A percentile compares a stretch with the other conserved stretches of the same genome.
phyloP scores from a whole-genome alignment of 2,797 vertebrate species.

The Trematomus bernacchii region DNA sequence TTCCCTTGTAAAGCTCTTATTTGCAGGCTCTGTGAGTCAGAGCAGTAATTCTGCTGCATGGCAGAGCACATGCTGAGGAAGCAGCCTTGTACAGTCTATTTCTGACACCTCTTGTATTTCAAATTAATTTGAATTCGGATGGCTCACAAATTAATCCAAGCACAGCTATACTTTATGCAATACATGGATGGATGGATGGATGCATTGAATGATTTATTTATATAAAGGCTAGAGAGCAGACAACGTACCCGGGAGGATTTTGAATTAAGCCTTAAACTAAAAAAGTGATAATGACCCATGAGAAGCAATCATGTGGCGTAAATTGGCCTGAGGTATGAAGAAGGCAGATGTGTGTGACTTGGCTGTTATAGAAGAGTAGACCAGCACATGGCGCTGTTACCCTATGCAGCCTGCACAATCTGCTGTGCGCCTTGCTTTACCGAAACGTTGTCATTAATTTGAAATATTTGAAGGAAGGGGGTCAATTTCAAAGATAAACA shows the following conservation, averaged over 20 bases:
- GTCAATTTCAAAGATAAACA: neutral
- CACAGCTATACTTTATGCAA: conserved; percentile 38
- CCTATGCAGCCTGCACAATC: neutral
- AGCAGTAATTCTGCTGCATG: conserved; percentile 55
- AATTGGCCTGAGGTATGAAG: conserved; percentile 32
- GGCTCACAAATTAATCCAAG: conserved; percentile 53
- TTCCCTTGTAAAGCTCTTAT: conserved; percentile 56
- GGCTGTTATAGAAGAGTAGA: neutral
- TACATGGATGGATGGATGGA: conserved; percentile 35
- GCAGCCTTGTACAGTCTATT: conserved; percentile 39
- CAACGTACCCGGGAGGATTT: conserved; percentile 15
- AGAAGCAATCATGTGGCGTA: conserved; percentile 46
- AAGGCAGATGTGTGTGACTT: conserved; percentile 3
- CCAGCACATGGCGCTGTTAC: conserved; percentile 68
- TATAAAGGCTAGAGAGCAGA: conserved; percentile 28
- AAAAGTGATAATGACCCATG: conserved; percentile 56
- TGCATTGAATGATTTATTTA: conserved; percentile 39
- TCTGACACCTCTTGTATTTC: conserved; percentile 54
- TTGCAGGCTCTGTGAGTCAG: conserved; percentile 46
- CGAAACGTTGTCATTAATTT: conserved; percentile 40
- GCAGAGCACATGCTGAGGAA: conserved; percentile 46
- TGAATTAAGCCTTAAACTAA: conserved; percentile 42
- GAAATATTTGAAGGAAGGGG: neutral
- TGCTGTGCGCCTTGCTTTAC: conserved; percentile 49
- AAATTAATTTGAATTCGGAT: conserved; percentile 67